A percentile compares a stretch with the other conserved stretches of the same genome.
phyloP scores from a whole-genome alignment of 2,888 invertebrate genomes.

The Automeris io region DNA sequence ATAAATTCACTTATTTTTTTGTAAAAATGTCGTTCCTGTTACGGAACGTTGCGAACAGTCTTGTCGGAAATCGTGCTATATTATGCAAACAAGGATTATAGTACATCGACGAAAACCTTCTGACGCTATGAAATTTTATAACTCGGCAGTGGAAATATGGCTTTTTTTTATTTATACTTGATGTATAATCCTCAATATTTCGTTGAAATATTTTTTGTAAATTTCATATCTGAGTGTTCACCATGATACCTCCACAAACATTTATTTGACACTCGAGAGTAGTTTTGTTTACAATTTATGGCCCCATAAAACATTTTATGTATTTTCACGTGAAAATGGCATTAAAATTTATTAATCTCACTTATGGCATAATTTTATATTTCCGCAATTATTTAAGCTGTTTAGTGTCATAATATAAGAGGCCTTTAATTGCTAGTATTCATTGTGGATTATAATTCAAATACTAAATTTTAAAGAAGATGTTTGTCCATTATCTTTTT shows the following conservation, averaged over 20 bases:
- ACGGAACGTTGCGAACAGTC: neutral
- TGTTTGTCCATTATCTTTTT: no score
- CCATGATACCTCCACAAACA: neutral
- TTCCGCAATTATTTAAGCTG: slow-evolving; percentile 19
- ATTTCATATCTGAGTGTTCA: neutral
- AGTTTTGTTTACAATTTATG: slow-evolving; percentile 38
- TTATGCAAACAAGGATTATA: neutral
- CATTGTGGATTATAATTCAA: no score
- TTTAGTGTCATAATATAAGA: neutral
- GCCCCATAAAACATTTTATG: slow-evolving; percentile 36
- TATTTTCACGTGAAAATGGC: slow-evolving; percentile 23
- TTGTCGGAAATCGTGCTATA: no score
- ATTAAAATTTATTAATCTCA: slow-evolving; percentile 28
- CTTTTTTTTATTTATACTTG: neutral
- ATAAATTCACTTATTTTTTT: neutral
- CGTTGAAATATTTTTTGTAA: neutral
- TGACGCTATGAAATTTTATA: neutral
- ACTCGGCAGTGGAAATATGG: neutral
- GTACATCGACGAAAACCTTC: neutral
- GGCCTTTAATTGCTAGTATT: neutral
- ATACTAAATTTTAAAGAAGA: no score
- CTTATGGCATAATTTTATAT: slow-evolving; percentile 27
- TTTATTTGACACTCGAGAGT: slow-evolving; percentile 10
- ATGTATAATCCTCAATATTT: neutral
- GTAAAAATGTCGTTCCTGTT: neutral